Percentiles rank a stretch among this genome's conserved stretches.
Conservation (phyloP, 2,113 vertebrate genomes). For the Pelvicachromis taeniatus region DNA sequence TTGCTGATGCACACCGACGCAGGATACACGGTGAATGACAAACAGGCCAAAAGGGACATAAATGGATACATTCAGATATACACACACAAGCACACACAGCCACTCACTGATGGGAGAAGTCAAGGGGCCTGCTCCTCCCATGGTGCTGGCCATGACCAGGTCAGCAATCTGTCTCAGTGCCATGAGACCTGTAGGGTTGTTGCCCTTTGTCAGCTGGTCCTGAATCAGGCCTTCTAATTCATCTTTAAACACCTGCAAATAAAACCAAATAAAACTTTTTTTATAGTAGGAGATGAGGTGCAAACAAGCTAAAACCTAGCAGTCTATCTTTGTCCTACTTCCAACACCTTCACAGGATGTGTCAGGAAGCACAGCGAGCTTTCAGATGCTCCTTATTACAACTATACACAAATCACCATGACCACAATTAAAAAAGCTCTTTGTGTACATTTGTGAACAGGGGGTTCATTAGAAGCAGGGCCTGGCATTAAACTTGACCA, state of each 20-base stretch:
- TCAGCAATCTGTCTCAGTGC: conserved; percentile 92
- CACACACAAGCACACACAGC: not conserved
- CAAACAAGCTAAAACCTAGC: not conserved
- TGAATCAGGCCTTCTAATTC: conserved; percentile 94
- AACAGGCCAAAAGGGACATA: not conserved
- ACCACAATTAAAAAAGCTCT: conserved; percentile 23
- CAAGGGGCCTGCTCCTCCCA: conserved; percentile 83
- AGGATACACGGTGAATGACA: conserved; percentile 15
- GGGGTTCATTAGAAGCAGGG: conserved; percentile 1
- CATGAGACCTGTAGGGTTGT: conserved; percentile 86
- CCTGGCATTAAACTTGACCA: conserved; percentile 30
- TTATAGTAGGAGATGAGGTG: not conserved
- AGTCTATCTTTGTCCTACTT: not conserved
- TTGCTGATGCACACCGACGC: conserved; percentile 17
- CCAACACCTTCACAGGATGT: conserved; percentile 7
- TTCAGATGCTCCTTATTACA: conserved; percentile 18
- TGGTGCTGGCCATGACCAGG: conserved; percentile 84
- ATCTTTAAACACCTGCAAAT: conserved; percentile 89
- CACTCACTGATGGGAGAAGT: conserved; percentile 76
- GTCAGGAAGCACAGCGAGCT: conserved; percentile 6
- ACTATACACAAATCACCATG: conserved; percentile 54
- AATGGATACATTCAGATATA: not conserved
- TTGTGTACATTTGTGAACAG: conserved; percentile 27
- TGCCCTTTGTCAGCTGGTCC: conserved; percentile 93
- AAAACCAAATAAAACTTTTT: conserved; percentile 18